Percentiles rank a stretch among this genome's conserved stretches.
Evolutionary conservation across 92 coral and sea anemone genomes (phyloP).

Genomic region (Actinernus sp.): DNA sequence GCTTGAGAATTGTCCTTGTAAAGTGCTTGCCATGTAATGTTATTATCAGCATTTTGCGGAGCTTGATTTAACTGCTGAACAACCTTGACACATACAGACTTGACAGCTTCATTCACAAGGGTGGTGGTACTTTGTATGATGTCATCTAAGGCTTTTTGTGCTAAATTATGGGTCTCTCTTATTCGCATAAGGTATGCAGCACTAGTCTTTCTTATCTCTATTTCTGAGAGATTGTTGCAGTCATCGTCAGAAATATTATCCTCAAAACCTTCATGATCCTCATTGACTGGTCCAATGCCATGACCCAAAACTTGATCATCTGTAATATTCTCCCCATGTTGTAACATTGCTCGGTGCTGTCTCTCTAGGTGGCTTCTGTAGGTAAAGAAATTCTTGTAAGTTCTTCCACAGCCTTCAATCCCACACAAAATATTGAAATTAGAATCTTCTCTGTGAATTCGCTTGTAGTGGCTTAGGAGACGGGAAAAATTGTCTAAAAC

Average conservation of each 20-base stretch:
- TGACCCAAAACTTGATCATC: too few relatives aligned
- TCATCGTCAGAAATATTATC: conserved; percentile 34
- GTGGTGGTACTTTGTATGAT: conserved; percentile 35
- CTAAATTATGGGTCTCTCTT: conserved; percentile 41
- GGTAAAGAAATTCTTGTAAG: conserved; percentile 3
- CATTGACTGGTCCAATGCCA: too few relatives aligned
- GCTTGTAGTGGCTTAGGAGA: conserved; percentile 37
- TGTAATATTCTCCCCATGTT: neutral
- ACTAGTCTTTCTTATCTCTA: conserved; percentile 27
- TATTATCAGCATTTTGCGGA: conserved; percentile 18
- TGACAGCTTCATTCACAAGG: conserved; percentile 48
- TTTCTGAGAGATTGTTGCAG: conserved; percentile 16
- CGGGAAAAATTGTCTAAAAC: conserved; percentile 22
- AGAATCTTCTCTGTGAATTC: conserved; percentile 8
- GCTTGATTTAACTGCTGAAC: conserved; percentile 21
- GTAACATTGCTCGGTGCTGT: neutral
- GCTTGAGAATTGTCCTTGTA: conserved; percentile 33
- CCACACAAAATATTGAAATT: conserved; percentile 16
- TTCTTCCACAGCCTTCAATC: conserved; percentile 5
- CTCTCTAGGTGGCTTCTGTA: conserved; percentile 18
- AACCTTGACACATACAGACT: conserved; percentile 34
- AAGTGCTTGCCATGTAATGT: conserved; percentile 38
- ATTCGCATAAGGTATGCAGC: conserved; percentile 55
- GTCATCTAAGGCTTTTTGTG: conserved; percentile 55
- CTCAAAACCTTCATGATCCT: too few relatives aligned